A percentile compares a stretch with the other conserved stretches of the same genome.
These are phyloP conservation scores for Acleris laterana DNA, from an alignment of 2,888 invertebrate genomes.

Conservation along the genomic window DNA sequence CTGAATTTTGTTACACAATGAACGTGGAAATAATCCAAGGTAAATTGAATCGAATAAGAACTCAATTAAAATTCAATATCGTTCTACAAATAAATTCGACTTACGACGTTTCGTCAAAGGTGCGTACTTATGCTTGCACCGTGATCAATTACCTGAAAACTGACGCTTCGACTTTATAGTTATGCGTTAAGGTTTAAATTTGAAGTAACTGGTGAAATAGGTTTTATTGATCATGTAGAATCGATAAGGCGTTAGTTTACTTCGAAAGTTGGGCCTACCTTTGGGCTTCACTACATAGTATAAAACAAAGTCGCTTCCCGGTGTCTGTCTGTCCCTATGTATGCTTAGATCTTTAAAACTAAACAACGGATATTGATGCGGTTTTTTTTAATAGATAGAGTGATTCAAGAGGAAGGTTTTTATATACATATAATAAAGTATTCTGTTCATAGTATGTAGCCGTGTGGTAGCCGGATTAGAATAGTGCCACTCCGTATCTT, in stretches of 20 bases:
- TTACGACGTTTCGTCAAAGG: not conserved
- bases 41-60: not conserved
- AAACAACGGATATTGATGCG: too few species aligned
- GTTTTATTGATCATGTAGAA: constrained; percentile 6
- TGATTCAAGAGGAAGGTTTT: too few species aligned
- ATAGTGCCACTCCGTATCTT: too few species aligned
- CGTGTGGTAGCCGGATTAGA: too few species aligned
- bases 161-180: not conserved
- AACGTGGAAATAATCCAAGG: constrained; percentile 1
- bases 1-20: constrained; percentile 17
- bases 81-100: not conserved
- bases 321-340: too few species aligned
- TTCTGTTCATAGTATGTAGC: too few species aligned
- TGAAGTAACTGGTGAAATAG: not conserved
- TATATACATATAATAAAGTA: too few species aligned
- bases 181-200: not conserved
- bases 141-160: not conserved
- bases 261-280: not conserved
- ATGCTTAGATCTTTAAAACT: too few species aligned
- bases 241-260: constrained; percentile 11
- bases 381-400: too few species aligned
- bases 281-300: too few species aligned
- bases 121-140: constrained; percentile 6
- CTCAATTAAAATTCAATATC: not conserved
- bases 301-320: too few species aligned